Conservation (phyloP, 2,797 vertebrate species). For the Neosilurus hyrtlii region DNA sequence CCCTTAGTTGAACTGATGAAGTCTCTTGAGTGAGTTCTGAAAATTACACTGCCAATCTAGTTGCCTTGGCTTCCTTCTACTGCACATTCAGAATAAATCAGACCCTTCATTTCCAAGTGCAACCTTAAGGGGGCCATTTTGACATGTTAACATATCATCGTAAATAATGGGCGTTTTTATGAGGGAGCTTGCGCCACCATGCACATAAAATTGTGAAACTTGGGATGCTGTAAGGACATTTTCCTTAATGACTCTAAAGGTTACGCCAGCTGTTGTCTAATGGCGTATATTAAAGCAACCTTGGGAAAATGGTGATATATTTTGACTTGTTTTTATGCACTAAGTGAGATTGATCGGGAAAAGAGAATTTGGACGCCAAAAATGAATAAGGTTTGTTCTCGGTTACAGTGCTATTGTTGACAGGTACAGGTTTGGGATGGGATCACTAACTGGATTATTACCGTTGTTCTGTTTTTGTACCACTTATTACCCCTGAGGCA, state of each 20-base stretch:
- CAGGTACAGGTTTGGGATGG: background rate
- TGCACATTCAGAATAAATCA: slow-evolving; percentile 5
- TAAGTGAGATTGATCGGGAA: background rate
- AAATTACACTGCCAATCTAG: background rate
- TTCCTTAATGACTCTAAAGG: background rate
- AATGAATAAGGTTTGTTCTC: background rate
- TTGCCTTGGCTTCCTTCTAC: slow-evolving; percentile 1
- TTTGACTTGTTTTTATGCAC: background rate
- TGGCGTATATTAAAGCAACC: background rate
- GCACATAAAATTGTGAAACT: background rate
- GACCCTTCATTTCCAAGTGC: background rate
- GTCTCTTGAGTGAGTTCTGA: background rate
- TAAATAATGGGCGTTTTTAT: slow-evolving; percentile 5
- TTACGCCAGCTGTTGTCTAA: background rate
- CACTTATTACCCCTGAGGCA: no score
- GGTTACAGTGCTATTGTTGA: background rate
- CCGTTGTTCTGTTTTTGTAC: background rate
- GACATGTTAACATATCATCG: background rate
- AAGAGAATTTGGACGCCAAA: background rate
- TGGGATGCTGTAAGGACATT: background rate
- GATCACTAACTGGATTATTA: background rate
- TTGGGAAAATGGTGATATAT: background rate
- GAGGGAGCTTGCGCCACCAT: background rate
- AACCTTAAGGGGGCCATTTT: background rate
- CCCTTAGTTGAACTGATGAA: background rate